A percentile compares a stretch with the other conserved stretches of the same genome.
Conservation (phyloP, 2,797 vertebrate species). For the Myotis findleyi region DNA sequence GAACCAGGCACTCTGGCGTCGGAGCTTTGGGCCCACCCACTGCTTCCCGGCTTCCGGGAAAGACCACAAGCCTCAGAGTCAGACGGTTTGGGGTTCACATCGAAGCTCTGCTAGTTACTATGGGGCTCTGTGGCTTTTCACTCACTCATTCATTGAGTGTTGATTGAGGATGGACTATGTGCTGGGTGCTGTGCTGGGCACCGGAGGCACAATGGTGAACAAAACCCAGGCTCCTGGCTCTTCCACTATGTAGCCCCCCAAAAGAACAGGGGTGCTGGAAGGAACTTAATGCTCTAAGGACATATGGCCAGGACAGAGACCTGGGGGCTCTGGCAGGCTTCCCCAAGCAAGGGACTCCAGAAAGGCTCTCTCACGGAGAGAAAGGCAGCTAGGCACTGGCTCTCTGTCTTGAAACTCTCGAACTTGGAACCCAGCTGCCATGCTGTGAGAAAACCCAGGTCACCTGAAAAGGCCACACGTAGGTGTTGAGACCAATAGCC, state of each 20-base stretch:
- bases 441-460: not conserved
- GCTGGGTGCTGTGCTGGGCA: not conserved
- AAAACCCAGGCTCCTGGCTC: not conserved
- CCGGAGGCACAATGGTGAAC: not conserved
- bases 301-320: not conserved
- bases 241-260: not conserved
- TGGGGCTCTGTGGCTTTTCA: not conserved
- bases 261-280: not conserved
- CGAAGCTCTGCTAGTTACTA: not conserved
- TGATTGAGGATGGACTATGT: not conserved
- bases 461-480: not conserved
- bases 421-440: not conserved
- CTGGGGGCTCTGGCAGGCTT: not conserved
- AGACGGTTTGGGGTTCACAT: not conserved
- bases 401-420: not conserved
- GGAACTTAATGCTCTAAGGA: not conserved
- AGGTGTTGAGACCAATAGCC: not conserved
- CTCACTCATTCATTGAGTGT: not conserved
- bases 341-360: not conserved
- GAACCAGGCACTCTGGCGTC: not conserved
- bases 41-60: not conserved
- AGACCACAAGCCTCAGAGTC: not conserved
- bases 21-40: not conserved
- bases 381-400: not conserved
- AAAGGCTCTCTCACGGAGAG: not conserved